A percentile compares a stretch with the other conserved stretches of the same genome.
phyloP scores from a whole-genome alignment of 2,797 vertebrate genomes.

The Sardinella longiceps region DNA sequence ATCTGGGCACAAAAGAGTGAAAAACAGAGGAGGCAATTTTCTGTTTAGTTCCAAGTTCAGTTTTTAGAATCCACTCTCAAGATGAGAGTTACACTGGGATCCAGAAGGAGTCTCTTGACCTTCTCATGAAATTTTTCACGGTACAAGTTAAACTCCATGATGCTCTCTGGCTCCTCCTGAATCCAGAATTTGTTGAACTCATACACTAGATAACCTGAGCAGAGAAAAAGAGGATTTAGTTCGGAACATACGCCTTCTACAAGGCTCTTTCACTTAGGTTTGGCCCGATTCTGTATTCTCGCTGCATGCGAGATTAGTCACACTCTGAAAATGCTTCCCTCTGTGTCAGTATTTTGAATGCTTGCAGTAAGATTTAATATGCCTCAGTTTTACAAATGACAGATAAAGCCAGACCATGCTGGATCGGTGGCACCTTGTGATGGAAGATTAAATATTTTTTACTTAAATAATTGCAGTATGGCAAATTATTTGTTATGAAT shows the following conservation, averaged over 20 bases:
- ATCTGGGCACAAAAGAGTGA: not conserved
- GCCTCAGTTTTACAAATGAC: too few species aligned
- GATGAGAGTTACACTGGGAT: slow-evolving; percentile 75
- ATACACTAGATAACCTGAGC: slow-evolving; percentile 90
- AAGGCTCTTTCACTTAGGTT: not conserved
- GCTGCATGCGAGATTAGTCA: too few species aligned
- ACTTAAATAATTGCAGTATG: too few species aligned
- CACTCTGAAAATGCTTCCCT: too few species aligned
- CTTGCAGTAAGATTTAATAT: too few species aligned
- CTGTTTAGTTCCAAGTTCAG: slow-evolving; percentile 42
- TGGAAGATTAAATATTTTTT: too few species aligned
- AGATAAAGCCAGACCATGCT: too few species aligned
- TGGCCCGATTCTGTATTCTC: too few species aligned
- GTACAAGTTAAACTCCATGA: slow-evolving; percentile 98
- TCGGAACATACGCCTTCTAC: not conserved
- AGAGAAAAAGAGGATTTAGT: not conserved
- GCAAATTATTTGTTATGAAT: too few species aligned
- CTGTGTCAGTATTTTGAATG: too few species aligned
- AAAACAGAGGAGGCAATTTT: not conserved
- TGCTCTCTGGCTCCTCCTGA: slow-evolving; percentile 93
- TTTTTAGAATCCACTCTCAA: slow-evolving; percentile 59
- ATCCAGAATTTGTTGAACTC: slow-evolving; percentile 99
- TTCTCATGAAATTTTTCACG: slow-evolving; percentile 93
- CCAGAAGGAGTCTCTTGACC: slow-evolving; percentile 82
- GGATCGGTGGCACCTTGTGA: too few species aligned